A percentile compares a stretch with the other conserved stretches of the same genome.
Conservation (phyloP, 2,888 invertebrate genomes). For the Blomia tropicalis region DNA sequence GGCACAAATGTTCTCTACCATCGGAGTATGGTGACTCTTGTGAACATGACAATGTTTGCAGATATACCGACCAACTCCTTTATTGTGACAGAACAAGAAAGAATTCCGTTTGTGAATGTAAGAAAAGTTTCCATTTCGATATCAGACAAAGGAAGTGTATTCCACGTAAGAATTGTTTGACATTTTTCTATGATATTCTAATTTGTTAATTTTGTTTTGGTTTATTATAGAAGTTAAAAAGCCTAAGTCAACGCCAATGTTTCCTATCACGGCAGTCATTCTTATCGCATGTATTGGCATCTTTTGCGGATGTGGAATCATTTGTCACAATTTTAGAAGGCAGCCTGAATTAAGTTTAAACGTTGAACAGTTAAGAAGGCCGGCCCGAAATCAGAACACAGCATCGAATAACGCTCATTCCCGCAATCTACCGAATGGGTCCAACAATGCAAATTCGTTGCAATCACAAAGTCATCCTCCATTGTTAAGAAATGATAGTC, state of each 20-base stretch:
- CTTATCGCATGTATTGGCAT: conserved; percentile 11
- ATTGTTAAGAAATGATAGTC: not conserved
- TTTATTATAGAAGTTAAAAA: not conserved
- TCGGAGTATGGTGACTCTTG: not conserved
- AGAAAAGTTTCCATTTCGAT: not conserved
- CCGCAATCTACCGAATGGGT: not conserved
- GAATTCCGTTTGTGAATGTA: conserved; percentile 4
- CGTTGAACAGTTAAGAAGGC: conserved; percentile 4
- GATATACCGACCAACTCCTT: not conserved
- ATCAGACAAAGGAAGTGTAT: conserved; percentile 1
- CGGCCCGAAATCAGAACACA: not conserved
- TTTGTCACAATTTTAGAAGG: conserved; percentile 11
- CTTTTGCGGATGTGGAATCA: conserved; percentile 13
- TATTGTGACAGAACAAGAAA: not conserved
- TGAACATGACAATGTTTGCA: conserved; percentile 14
- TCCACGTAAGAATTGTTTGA: conserved; percentile 8
- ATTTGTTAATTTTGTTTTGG: not conserved
- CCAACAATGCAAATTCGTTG: not conserved
- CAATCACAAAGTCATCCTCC: conserved; percentile 2
- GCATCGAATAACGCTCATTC: not conserved
- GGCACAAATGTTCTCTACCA: not conserved
- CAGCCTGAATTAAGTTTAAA: not conserved
- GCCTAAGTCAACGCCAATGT: conserved; percentile 14
- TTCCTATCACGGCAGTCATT: conserved; percentile 12
- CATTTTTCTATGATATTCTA: not conserved